A percentile compares a stretch with the other conserved stretches of the same genome.
Evolutionary conservation across 2,888 invertebrate species (phyloP).

Genomic region (Stenodera caucasica): DNA sequence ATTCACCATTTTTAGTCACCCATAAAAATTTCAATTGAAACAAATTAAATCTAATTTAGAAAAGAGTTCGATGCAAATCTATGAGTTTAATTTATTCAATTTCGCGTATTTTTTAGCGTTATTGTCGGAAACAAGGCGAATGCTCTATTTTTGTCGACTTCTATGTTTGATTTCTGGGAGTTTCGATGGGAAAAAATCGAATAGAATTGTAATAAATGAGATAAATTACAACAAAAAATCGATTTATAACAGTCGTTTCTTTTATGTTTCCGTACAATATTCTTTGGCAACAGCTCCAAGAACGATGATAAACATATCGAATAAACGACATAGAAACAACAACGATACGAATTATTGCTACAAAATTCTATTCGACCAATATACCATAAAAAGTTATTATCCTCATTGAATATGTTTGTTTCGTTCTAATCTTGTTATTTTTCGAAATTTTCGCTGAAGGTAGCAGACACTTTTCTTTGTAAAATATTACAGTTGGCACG

Average conservation of each 20-base stretch:
- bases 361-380: constrained; percentile 14
- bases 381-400: constrained; percentile 14
- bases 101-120: too few species aligned
- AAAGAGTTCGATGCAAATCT: too few species aligned
- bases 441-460: neutral
- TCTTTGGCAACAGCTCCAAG: neutral
- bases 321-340: neutral
- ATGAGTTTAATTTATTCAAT: too few species aligned
- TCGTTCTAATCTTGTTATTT: constrained; percentile 1
- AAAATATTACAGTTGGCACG: too few species aligned
- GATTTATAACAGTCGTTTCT: neutral
- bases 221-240: neutral
- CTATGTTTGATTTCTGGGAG: too few species aligned
- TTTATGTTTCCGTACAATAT: neutral
- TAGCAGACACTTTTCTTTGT: too few species aligned
- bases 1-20: too few species aligned
- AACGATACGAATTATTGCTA: neutral
- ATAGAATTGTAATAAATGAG: neutral
- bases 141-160: too few species aligned
- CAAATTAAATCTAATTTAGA: too few species aligned
- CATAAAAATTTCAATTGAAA: too few species aligned
- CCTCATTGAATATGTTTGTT: constrained; percentile 18
- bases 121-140: too few species aligned
- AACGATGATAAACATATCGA: neutral
- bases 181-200: neutral